phyloP scores from a whole-genome alignment of 2,888 invertebrate genomes.

The Perithous albicinctus region DNA sequence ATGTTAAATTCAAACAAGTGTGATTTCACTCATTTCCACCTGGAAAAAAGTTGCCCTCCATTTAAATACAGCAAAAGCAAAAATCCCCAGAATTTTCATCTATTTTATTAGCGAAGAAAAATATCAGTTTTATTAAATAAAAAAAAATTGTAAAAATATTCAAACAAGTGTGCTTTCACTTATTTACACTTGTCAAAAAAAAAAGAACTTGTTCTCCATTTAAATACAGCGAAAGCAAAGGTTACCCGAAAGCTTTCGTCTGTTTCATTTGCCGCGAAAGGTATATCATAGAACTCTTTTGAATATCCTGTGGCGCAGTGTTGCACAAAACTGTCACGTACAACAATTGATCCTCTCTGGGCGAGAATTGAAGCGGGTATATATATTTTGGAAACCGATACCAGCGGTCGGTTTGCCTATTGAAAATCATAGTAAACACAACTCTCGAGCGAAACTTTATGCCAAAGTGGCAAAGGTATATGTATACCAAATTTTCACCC shows the following conservation, averaged over 20 bases:
- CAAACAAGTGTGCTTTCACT: not conserved
- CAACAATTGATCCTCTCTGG: constrained; percentile 53
- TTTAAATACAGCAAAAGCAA: not conserved
- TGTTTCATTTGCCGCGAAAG: not conserved
- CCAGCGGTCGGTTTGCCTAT: constrained; percentile 43
- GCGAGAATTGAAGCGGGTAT: not conserved
- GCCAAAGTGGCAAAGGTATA: not conserved
- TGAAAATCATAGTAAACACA: constrained; percentile 49
- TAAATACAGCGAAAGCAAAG: too few species aligned
- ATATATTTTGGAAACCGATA: constrained; percentile 60
- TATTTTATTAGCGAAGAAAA: not conserved
- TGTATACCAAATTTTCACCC: constrained; percentile 78
- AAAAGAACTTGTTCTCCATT: not conserved
- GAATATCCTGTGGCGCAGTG: constrained; percentile 17
- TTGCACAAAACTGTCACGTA: constrained; percentile 50
- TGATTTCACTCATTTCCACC: not conserved
- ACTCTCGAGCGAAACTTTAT: constrained; percentile 1
- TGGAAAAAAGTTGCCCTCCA: not conserved
- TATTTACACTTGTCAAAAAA: not conserved
- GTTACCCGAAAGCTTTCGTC: too few species aligned
- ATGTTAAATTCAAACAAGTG: not conserved
- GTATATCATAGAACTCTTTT: constrained; percentile 27
- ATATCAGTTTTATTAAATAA: not conserved
- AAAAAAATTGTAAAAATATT: not conserved
- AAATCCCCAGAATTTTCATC: not conserved